Conservation (phyloP, 92 coral and sea anemone species). For the Phenganax stokvisi region DNA sequence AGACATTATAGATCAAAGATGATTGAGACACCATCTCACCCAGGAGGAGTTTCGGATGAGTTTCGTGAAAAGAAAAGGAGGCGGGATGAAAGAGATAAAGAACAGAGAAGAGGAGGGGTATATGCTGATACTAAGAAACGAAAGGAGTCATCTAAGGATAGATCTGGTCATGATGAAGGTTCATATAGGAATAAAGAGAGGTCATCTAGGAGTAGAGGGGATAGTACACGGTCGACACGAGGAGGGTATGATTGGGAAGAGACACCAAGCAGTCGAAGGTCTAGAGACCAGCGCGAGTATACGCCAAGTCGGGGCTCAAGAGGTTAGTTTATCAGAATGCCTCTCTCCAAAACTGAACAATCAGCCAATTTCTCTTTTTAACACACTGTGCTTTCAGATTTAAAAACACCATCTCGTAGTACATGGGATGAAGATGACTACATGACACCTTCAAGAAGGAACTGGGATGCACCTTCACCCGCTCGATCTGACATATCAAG, state of each 20-base stretch:
- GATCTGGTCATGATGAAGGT: slow-evolving; percentile 47
- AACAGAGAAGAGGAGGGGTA: slow-evolving; percentile 71
- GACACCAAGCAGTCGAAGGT: slow-evolving; percentile 71
- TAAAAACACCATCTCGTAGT: slow-evolving; percentile 90
- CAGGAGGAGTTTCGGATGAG: slow-evolving; percentile 92
- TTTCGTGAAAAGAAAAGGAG: slow-evolving; percentile 79
- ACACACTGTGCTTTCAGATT: slow-evolving; percentile 41
- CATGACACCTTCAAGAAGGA: slow-evolving; percentile 63
- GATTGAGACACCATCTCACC: slow-evolving; percentile 89
- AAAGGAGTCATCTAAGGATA: slow-evolving; percentile 44
- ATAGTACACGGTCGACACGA: slow-evolving; percentile 59
- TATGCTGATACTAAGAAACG: slow-evolving; percentile 64
- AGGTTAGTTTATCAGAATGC: slow-evolving; percentile 46
- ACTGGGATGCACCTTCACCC: slow-evolving; percentile 95
- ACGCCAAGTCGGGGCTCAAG: slow-evolving; percentile 68
- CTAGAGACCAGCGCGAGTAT: slow-evolving; percentile 55
- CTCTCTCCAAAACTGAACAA: background rate
- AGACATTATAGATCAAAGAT: slow-evolving; percentile 80
- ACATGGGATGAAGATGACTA: slow-evolving; percentile 90
- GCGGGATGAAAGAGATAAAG: slow-evolving; percentile 82
- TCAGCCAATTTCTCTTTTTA: background rate
- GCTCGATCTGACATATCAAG: slow-evolving; percentile 74
- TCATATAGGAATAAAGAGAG: slow-evolving; percentile 20
- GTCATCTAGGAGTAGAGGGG: slow-evolving; percentile 40
- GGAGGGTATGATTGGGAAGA: slow-evolving; percentile 80